A percentile compares a stretch with the other conserved stretches of the same genome.
phyloP scores from a whole-genome alignment of 2,797 vertebrate genomes.

The Dallia pectoralis region DNA sequence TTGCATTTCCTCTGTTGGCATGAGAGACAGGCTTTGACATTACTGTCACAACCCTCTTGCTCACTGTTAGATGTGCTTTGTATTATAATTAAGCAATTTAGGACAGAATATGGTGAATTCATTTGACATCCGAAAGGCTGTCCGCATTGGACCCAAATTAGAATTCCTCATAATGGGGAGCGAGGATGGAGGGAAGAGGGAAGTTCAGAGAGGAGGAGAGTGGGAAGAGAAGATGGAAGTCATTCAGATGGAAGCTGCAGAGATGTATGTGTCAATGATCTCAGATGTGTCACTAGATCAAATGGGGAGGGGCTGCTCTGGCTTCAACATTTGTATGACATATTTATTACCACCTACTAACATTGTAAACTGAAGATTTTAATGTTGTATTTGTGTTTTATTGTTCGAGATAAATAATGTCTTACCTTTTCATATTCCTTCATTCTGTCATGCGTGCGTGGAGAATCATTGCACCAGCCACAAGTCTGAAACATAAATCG shows the following conservation, averaged over 20 bases:
- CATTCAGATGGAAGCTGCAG: neutral
- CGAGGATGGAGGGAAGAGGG: constrained; percentile 29
- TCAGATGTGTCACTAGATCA: neutral
- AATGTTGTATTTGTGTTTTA: neutral
- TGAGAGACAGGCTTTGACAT: constrained; percentile 50
- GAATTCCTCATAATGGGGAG: constrained; percentile 35
- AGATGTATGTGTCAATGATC: neutral
- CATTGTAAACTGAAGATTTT: neutral
- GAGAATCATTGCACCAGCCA: neutral
- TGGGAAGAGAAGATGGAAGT: neutral
- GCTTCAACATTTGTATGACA: neutral
- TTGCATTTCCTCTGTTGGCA: constrained; percentile 44
- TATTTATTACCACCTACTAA: neutral
- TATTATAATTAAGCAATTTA: constrained; percentile 57
- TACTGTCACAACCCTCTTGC: constrained; percentile 56
- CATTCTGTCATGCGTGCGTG: neutral
- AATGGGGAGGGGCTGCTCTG: neutral
- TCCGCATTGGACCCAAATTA: constrained; percentile 54
- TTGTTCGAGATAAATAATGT: neutral
- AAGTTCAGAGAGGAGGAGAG: neutral
- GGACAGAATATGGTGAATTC: constrained; percentile 53
- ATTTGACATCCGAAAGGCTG: constrained; percentile 51
- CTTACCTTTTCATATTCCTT: neutral
- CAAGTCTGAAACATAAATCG: neutral
- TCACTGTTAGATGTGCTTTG: constrained; percentile 55